phyloP scores from a whole-genome alignment of 2,888 invertebrate genomes.

The Ceraclea dissimilis region DNA sequence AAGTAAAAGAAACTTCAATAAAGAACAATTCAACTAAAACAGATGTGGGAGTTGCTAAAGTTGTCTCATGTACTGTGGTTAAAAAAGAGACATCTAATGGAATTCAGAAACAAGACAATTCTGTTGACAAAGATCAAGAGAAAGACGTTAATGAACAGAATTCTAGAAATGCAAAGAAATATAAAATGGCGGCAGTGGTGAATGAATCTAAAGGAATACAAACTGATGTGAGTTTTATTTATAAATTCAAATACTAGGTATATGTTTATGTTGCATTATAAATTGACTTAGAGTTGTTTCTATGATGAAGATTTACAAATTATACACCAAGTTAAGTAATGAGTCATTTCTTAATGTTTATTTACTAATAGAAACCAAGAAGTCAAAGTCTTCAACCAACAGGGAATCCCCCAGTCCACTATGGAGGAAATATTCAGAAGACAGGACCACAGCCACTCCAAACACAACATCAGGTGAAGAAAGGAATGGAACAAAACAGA shows the following conservation, averaged over 20 bases:
- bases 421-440: neutral
- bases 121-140: neutral
- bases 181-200: slow-evolving; percentile 29
- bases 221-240: slow-evolving; percentile 19
- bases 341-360: too few relatives aligned
- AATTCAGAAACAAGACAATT: neutral
- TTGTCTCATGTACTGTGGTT: neutral
- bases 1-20: neutral
- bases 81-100: neutral
- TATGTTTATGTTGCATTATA: too few relatives aligned
- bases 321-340: too few relatives aligned
- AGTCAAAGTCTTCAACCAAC: neutral
- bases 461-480: neutral
- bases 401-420: neutral
- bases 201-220: slow-evolving; percentile 18
- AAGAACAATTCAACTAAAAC: neutral
- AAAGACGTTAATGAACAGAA: slow-evolving; percentile 9
- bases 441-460: neutral
- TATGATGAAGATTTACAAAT: too few relatives aligned
- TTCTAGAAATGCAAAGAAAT: slow-evolving; percentile 6
- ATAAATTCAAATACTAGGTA: too few relatives aligned
- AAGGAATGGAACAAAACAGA: neutral
- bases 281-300: too few relatives aligned
- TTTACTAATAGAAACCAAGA: neutral
- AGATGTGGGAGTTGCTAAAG: neutral